phyloP scores from a whole-genome alignment of 2,797 vertebrate species.

The Margarornis squamiger region DNA sequence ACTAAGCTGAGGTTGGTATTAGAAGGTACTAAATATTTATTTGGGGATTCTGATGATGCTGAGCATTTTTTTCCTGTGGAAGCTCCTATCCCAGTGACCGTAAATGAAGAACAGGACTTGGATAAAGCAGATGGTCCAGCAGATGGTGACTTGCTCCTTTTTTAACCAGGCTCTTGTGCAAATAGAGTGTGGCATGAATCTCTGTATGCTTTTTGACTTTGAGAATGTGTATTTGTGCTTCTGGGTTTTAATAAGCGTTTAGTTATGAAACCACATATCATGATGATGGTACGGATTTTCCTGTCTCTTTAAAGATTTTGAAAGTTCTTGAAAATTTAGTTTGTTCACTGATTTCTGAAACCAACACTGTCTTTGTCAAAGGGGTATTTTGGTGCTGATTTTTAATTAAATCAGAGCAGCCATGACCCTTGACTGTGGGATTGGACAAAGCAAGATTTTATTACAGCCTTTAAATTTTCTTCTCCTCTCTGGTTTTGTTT shows the following conservation, averaged over 20 bases:
- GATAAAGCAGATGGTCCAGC: conserved; percentile 71
- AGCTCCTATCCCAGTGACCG: conserved; percentile 50
- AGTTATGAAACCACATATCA: conserved; percentile 5
- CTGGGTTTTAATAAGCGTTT: conserved; percentile 37
- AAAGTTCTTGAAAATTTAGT: neutral
- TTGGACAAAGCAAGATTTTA: neutral
- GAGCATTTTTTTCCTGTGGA: conserved; percentile 28
- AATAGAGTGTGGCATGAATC: conserved; percentile 55
- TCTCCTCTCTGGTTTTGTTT: neutral
- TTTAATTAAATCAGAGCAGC: conserved; percentile 1
- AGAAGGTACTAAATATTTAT: conserved; percentile 61
- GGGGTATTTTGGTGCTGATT: neutral
- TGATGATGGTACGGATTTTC: neutral
- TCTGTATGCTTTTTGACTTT: conserved; percentile 71
- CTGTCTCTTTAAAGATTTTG: neutral
- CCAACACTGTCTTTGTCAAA: neutral
- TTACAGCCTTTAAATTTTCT: neutral
- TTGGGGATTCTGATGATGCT: conserved; percentile 54
- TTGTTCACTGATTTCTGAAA: neutral
- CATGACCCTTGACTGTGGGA: neutral
- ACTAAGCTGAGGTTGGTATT: conserved; percentile 33
- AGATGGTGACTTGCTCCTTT: conserved; percentile 78
- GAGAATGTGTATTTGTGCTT: neutral
- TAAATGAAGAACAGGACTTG: conserved; percentile 66
- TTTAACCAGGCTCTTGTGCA: conserved; percentile 67